Base-by-base conservation (phyloP, 2,888 invertebrate genomes). In the Anthophora plumipes region DNA sequence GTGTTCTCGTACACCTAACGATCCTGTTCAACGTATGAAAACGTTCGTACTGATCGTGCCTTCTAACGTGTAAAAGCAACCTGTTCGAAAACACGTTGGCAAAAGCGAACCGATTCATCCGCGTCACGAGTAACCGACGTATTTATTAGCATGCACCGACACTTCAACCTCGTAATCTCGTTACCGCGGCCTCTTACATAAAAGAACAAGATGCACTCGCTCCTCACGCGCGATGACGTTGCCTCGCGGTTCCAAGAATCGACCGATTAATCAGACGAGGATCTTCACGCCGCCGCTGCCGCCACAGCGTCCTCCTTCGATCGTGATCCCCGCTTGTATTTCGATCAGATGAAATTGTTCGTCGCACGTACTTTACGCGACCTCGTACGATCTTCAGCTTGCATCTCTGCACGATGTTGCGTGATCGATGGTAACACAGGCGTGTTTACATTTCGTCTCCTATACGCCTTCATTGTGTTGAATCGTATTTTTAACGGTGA, bases 81-180 rank as follows among this genome's bases (percentile, higher is more conserved):
- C 39, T 57, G 48, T 72, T 57, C 22, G 22, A 48, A 22, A 37
- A 25, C 57, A n/a, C 64, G 50, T 66, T 37, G 20, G 57, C 8
- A 52, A 59, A 77, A 59, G 22, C 61, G 48, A 61, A 39, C 41
- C 63, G 57, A 54, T 54, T 60, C 25, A 48, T 63, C 55, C 48
- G 61, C 63, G 73, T 72, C 73, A 57, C 75, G 55, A 54, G 20
- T 50, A 57, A 60, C 50, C 70, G 22, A 68, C 60, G 78, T 68
- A 63, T 71, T 78, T 78, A 68, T 72, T 80, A 80, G 61, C 78
- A 80, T 68, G 78, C 60, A 61, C 70, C 79, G 78, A 80, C 77
- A 69, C 72, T 78, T 61, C 72, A 72, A 68, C 71, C 74, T 78
- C 78, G 78, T 77, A 78, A 80, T 80, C 78, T 72, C 71, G 78